These are phyloP conservation scores for Pseudorectes ferrugineus DNA, from an alignment of 2,113 vertebrate species.

Conservation along the genomic window DNA sequence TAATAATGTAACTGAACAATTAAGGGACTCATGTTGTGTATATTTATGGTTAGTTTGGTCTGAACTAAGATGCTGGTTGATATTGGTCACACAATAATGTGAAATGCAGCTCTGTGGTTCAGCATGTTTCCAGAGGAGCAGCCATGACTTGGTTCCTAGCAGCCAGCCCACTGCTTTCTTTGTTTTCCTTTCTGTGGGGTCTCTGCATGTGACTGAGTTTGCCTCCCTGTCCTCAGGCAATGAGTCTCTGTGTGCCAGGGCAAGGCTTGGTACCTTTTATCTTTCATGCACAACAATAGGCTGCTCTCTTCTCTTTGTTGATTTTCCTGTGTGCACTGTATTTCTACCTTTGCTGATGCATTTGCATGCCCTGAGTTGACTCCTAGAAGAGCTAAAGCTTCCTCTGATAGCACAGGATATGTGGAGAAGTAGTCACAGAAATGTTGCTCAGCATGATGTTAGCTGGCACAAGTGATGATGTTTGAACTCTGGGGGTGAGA, in stretches of 20 bases:
- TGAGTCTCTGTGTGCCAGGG: not conserved
- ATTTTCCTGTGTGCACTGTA: not conserved
- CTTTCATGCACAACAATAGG: not conserved
- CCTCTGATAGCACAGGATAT: not conserved
- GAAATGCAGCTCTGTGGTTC: not conserved
- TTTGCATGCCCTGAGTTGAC: not conserved
- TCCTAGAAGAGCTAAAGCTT: not conserved
- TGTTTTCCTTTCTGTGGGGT: not conserved
- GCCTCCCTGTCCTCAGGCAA: fast-evolving
- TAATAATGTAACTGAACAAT: not conserved
- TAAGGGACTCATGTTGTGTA: not conserved
- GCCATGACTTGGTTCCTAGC: not conserved
- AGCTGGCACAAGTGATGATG: not conserved
- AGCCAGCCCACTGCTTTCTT: not conserved
- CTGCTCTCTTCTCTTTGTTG: not conserved
- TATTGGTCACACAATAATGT: not conserved
- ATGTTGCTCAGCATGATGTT: not conserved
- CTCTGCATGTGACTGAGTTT: fast-evolving
- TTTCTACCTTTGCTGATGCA: not conserved
- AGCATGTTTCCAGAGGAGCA: not conserved
- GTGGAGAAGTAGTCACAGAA: not conserved
- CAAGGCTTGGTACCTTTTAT: not conserved
- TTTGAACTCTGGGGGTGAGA: not conserved
- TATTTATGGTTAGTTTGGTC: not conserved
- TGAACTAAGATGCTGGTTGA: not conserved